These are phyloP conservation scores for Pterostichus madidus DNA, from an alignment of 2,888 invertebrate species.

Conservation along the genomic window DNA sequence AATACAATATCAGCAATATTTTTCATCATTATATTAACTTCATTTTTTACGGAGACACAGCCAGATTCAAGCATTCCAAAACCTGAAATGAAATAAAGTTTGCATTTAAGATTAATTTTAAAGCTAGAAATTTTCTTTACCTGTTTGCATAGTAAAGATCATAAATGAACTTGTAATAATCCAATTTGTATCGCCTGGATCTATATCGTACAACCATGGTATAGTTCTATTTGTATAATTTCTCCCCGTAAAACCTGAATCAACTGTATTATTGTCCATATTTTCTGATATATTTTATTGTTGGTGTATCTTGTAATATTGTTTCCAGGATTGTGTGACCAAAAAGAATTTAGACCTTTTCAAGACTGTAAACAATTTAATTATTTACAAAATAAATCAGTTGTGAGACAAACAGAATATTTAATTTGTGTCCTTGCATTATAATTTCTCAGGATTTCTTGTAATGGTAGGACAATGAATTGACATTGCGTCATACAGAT, in stretches of 20 bases:
- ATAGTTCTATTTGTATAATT: slow-evolving; percentile 70
- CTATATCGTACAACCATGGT: slow-evolving; percentile 83
- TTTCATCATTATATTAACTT: slow-evolving; percentile 99
- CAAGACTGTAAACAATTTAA: slow-evolving; percentile 70
- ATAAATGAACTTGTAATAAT: slow-evolving; percentile 93
- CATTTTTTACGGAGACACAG: slow-evolving; percentile 94
- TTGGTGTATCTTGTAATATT: slow-evolving; percentile 17
- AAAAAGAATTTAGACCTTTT: slow-evolving; percentile 20
- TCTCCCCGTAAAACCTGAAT: slow-evolving; percentile 14
- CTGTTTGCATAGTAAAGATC: slow-evolving; percentile 96
- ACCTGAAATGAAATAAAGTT: slow-evolving; percentile 79
- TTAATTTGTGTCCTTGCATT: slow-evolving; percentile 64
- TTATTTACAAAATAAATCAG: slow-evolving; percentile 69
- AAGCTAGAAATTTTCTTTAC: slow-evolving; percentile 76
- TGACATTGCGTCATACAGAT: slow-evolving; percentile 4
- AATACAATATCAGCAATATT: slow-evolving; percentile 95
- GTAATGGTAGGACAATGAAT: neutral
- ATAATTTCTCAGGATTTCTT: neutral
- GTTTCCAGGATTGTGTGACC: slow-evolving; percentile 22
- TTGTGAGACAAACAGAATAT: slow-evolving; percentile 68
- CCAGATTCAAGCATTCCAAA: slow-evolving; percentile 97
- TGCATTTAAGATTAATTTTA: neutral
- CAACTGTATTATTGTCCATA: slow-evolving; percentile 33
- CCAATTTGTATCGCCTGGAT: slow-evolving; percentile 92
- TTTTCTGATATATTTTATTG: slow-evolving; percentile 20